Evolutionary conservation across 2,113 vertebrate genomes (phyloP), one percentile per base, ranked within the genome.

Genomic region (Prolemur simus): DNA sequence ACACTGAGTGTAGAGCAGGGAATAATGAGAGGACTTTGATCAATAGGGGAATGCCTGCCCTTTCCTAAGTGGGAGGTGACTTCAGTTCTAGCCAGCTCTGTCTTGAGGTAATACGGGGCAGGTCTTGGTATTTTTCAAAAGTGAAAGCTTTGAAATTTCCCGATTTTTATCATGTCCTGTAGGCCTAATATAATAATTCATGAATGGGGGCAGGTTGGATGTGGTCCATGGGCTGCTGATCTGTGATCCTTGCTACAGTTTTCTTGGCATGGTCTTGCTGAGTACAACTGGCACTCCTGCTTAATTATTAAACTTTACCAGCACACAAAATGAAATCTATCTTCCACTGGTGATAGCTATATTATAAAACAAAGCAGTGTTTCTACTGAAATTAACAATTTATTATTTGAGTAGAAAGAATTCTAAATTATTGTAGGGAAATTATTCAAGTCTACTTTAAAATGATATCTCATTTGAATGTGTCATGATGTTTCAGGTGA

Each of bases 291-390:
- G 89, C 52, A 91, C 6, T 94, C 23, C 32, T 63, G 68, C 6
- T 82, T 91, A 88, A 94, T 93, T 91, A 49, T 85, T 92, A 74
- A 91, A 93, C 54, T 80, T 77, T 11, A 86, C 37, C 27, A 93
- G 78, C 13, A 86, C 54, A 94, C 73, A 69, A 94, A 93, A 76
- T 87, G 13, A 92, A 95, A 91, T 49, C 58, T 90, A 90, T 84
- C 64, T 82, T 80, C 82, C 1, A 88, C 2, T 64, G 15, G 20
- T 23, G 52, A 95, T 1, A 60, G 42, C 56, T 64, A 82, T 49
- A 96, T 37, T 96, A 12, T 81, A 94, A 96, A 86, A 91, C 39
- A 89, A 91, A 95, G 74, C 14, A 96, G 37, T 81, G 17, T 49
- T 96, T 86, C 89, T 11, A 47, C 64, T 52, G 29, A 95, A 82